Conservation (phyloP, 2,113 vertebrate species). For the Carassius carassius region DNA sequence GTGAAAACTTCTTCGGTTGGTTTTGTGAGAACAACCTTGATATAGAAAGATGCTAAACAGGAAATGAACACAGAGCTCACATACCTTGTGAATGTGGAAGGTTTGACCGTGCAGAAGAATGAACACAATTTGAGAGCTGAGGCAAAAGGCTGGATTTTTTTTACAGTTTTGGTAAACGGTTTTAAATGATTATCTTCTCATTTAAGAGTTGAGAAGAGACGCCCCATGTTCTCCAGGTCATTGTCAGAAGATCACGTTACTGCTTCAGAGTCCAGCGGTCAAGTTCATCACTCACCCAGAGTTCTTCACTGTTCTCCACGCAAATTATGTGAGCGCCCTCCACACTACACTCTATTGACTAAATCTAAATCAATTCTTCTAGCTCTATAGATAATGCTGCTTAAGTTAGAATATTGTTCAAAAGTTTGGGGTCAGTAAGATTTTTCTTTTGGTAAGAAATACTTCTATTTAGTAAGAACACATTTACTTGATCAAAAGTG, state of each 20-base stretch:
- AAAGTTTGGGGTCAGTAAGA: neutral
- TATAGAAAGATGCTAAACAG: neutral
- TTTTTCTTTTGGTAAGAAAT: neutral
- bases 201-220: constrained; percentile 82
- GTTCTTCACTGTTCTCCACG: constrained; percentile 88
- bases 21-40: no score
- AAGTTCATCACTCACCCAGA: constrained; percentile 91
- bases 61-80: neutral
- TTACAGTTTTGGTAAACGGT: no score
- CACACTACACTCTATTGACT: constrained; percentile 19
- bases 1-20: neutral
- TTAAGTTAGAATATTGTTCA: neutral
- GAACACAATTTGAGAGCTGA: no score
- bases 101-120: neutral
- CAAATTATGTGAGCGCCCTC: constrained; percentile 81
- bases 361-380: neutral
- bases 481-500: neutral
- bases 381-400: neutral
- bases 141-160: no score
- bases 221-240: constrained; percentile 81
- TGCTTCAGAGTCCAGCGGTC: constrained; percentile 88
- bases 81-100: neutral
- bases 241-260: constrained; percentile 85
- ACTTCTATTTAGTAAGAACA: neutral
- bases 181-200: neutral